phyloP scores from a whole-genome alignment of 2,888 invertebrate species.

The Drosophila affinis region DNA sequence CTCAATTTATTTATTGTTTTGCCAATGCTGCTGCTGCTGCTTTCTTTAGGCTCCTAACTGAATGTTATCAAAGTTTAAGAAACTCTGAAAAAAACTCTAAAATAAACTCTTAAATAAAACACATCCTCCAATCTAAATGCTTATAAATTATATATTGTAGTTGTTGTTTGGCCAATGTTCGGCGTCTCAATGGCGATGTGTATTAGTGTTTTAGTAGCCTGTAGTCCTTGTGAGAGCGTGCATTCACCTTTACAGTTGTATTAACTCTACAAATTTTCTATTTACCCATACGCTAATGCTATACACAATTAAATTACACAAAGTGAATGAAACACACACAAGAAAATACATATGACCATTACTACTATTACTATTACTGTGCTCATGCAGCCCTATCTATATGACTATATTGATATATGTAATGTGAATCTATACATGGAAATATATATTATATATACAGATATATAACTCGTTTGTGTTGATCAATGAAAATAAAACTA shows the following conservation, averaged over 20 bases:
- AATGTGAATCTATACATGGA: slow-evolving; percentile 27
- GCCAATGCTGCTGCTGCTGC: slow-evolving; percentile 28
- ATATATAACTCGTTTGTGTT: slow-evolving; percentile 61
- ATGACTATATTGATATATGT: slow-evolving; percentile 31
- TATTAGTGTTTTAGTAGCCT: slow-evolving; percentile 28
- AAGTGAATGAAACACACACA: slow-evolving; percentile 34
- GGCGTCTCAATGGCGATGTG: slow-evolving; percentile 6
- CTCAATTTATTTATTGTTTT: slow-evolving; percentile 36
- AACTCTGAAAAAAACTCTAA: slow-evolving; percentile 15
- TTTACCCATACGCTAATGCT: slow-evolving; percentile 13
- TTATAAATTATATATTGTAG: slow-evolving; percentile 4
- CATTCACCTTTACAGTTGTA: slow-evolving; percentile 36
- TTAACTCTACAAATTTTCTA: slow-evolving; percentile 20
- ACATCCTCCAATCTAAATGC: slow-evolving; percentile 2
- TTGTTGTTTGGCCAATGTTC: slow-evolving; percentile 1
- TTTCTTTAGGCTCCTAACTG: slow-evolving; percentile 31
- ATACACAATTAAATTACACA: slow-evolving; percentile 16
- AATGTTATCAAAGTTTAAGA: slow-evolving; percentile 43
- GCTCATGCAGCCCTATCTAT: slow-evolving; percentile 19
- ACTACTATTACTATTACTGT: slow-evolving; percentile 26
- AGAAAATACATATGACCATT: slow-evolving; percentile 52
- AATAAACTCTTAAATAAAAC: background rate
- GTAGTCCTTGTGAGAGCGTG: slow-evolving; percentile 15
- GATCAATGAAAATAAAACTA: slow-evolving; percentile 68
- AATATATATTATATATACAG: slow-evolving; percentile 29